phyloP scores from a whole-genome alignment of 2,113 vertebrate genomes.

The Perca schrenkii region DNA sequence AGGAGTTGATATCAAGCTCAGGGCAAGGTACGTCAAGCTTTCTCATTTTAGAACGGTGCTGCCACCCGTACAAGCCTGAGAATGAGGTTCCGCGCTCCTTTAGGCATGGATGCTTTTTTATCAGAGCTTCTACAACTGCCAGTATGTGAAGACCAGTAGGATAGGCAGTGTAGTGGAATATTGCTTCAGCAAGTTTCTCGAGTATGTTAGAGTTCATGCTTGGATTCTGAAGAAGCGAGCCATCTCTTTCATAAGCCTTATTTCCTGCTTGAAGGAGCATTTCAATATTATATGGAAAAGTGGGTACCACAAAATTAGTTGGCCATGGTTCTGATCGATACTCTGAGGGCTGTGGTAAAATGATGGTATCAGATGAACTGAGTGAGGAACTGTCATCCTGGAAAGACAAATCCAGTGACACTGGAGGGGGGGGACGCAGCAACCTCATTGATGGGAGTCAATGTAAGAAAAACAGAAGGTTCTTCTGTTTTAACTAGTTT shows the following conservation, averaged over 20 bases:
- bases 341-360: not conserved
- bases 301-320: conserved; percentile 1
- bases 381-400: not conserved
- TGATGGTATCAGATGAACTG: not conserved
- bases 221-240: conserved; percentile 4
- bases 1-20: conserved; percentile 56
- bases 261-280: not conserved
- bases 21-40: conserved; percentile 36
- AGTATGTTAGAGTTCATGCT: not conserved
- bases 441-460: not conserved
- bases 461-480: conserved; percentile 28
- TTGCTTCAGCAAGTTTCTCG: not conserved
- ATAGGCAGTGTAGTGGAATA: not conserved
- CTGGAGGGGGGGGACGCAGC: not conserved
- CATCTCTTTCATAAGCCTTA: not conserved
- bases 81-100: not conserved
- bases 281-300: not conserved
- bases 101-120: conserved; percentile 9
- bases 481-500: conserved; percentile 59
- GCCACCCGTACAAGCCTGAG: conserved; percentile 26
- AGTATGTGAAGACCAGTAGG: not conserved
- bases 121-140: conserved; percentile 1
- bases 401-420: not conserved
- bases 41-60: too few species aligned
- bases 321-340: not conserved